Evolutionary conservation across 1,140 invertebrate genomes (phyloP).

Genomic region (Zophobas atratus): DNA sequence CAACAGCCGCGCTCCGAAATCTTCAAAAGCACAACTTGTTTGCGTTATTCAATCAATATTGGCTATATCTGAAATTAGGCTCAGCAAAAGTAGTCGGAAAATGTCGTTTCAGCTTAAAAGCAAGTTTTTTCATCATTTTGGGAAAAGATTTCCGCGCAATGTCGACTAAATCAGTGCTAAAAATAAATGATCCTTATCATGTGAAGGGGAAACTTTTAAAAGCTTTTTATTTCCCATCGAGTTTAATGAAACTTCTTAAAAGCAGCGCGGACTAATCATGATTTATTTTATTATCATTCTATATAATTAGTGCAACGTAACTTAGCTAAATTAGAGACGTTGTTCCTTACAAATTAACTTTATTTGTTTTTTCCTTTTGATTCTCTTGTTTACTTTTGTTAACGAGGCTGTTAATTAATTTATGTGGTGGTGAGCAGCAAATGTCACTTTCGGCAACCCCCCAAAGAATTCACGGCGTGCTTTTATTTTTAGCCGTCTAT

Average conservation of each 20-base stretch:
- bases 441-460: neutral
- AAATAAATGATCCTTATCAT: slow-evolving; percentile 43
- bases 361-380: slow-evolving; percentile 23
- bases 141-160: slow-evolving; percentile 29
- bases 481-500: neutral
- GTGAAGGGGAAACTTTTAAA: slow-evolving; percentile 43
- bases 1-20: neutral
- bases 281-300: slow-evolving; percentile 40
- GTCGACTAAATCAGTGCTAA: slow-evolving; percentile 37
- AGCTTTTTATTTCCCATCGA: slow-evolving; percentile 42
- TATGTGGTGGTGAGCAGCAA: slow-evolving; percentile 2
- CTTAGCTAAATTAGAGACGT: slow-evolving; percentile 12
- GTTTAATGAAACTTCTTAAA: slow-evolving; percentile 42
- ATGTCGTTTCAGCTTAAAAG: slow-evolving; percentile 25
- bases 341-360: slow-evolving; percentile 13
- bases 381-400: slow-evolving; percentile 20
- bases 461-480: neutral
- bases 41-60: slow-evolving; percentile 11
- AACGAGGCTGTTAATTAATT: slow-evolving; percentile 22
- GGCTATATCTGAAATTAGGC: neutral
- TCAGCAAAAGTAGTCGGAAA: slow-evolving; percentile 21
- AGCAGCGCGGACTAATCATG: slow-evolving; percentile 19
- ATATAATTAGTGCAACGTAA: slow-evolving; percentile 27
- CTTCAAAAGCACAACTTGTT: slow-evolving; percentile 10
- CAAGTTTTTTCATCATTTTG: slow-evolving; percentile 33